Conservation (phyloP, 2,888 invertebrate genomes). For the Crematogaster levior region DNA sequence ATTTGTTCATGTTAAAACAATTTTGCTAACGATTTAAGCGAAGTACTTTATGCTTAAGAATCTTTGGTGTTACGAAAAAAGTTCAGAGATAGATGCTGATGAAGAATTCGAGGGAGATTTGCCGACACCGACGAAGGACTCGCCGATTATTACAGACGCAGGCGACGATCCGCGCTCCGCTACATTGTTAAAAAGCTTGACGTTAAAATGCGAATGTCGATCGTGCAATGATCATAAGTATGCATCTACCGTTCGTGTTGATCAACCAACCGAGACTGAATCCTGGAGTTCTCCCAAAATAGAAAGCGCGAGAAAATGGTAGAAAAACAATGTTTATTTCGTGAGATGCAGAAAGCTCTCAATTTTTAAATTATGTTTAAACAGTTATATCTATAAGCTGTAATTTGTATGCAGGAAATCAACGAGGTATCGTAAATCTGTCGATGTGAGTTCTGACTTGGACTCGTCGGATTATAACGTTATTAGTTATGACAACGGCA, state of each 20-base stretch:
- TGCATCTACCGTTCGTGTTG: slow-evolving; percentile 39
- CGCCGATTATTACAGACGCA: slow-evolving; percentile 56
- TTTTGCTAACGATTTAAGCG: neutral
- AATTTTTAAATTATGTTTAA: neutral
- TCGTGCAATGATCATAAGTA: slow-evolving; percentile 64
- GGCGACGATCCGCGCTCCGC: slow-evolving; percentile 58
- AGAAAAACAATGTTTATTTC: slow-evolving; percentile 6
- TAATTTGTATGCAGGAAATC: slow-evolving; percentile 49
- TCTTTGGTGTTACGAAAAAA: slow-evolving; percentile 21
- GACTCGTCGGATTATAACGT: slow-evolving; percentile 58
- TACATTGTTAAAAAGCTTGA: slow-evolving; percentile 60
- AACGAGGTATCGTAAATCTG: slow-evolving; percentile 51
- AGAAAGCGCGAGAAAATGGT: slow-evolving; percentile 56
- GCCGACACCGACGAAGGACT: slow-evolving; percentile 59
- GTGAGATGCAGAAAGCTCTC: neutral
- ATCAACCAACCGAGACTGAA: slow-evolving; percentile 66
- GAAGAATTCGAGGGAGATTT: slow-evolving; percentile 64
- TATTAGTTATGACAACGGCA: slow-evolving; percentile 5
- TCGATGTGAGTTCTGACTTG: slow-evolving; percentile 61
- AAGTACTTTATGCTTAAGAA: neutral
- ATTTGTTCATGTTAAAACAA: neutral
- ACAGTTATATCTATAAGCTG: neutral
- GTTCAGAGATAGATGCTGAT: slow-evolving; percentile 65
- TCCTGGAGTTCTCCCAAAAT: slow-evolving; percentile 65
- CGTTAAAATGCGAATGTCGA: slow-evolving; percentile 66